These are phyloP conservation scores for Manis crassicaudata DNA, from an alignment of 2,797 vertebrate genomes.

Conservation along the genomic window DNA sequence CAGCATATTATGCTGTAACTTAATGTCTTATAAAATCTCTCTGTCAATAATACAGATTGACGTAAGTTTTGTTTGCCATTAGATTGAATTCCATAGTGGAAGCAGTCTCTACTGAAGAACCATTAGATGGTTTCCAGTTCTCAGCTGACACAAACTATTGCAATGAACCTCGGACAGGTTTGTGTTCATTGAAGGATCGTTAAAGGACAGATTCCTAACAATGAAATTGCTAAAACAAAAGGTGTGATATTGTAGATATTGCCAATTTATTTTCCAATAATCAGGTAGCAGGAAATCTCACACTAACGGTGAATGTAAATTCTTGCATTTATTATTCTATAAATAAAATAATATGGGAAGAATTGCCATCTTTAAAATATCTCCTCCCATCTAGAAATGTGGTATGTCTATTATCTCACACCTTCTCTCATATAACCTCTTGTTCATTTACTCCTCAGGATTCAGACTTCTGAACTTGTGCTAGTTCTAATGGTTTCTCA, in stretches of 20 bases:
- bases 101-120: not conserved
- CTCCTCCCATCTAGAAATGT: not conserved
- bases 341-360: not conserved
- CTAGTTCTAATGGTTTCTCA: conserved; percentile 1
- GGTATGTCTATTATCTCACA: not conserved
- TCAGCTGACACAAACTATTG: not conserved
- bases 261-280: conserved; percentile 16
- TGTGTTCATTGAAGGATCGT: not conserved
- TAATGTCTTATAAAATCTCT: not conserved
- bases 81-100: not conserved
- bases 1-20: not conserved
- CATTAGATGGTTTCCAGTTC: not conserved
- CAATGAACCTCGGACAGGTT: not conserved
- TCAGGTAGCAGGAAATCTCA: not conserved
- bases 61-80: not conserved
- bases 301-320: not conserved
- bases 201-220: not conserved
- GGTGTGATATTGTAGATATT: not conserved
- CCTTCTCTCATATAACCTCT: not conserved
- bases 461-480: not conserved
- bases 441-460: not conserved
- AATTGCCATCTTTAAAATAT: not conserved
- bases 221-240: not conserved
- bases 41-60: not conserved
- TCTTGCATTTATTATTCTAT: not conserved